These are phyloP conservation scores for Plagodis dolabraria DNA, from an alignment of 2,888 invertebrate species.

Conservation along the genomic window DNA sequence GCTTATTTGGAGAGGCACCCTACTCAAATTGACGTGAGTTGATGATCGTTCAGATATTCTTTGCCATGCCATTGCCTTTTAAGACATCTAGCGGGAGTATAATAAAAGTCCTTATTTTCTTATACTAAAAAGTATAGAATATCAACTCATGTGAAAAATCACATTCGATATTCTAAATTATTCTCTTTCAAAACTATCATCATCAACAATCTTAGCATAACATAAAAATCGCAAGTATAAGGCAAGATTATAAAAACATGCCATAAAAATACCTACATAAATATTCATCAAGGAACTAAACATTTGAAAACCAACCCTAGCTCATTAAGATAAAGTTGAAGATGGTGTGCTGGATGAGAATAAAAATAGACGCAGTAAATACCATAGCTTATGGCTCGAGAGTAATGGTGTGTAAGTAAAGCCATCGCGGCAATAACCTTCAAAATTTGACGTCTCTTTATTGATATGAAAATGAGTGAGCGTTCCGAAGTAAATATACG, in stretches of 20 bases:
- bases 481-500: background rate
- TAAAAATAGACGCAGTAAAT: conserved; percentile 30
- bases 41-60: no score
- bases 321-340: conserved; percentile 26
- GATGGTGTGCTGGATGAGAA: conserved; percentile 17
- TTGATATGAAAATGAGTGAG: conserved; percentile 53
- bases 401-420: conserved; percentile 58
- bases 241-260: conserved; percentile 67
- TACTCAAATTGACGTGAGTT: no score
- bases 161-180: no score
- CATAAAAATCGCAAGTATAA: conserved; percentile 45
- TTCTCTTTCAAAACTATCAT: conserved; percentile 13
- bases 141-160: no score
- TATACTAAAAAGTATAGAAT: no score
- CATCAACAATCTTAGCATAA: conserved; percentile 8
- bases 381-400: conserved; percentile 46
- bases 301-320: conserved; percentile 10
- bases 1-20: no score
- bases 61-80: no score
- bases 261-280: conserved; percentile 58
- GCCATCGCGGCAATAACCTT: conserved; percentile 58
- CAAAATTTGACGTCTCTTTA: conserved; percentile 58
- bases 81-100: no score
- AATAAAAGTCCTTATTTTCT: no score
- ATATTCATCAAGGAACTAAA: conserved; percentile 42